Conservation (phyloP, 2,113 vertebrate genomes). For the Solenodon paradoxus region DNA sequence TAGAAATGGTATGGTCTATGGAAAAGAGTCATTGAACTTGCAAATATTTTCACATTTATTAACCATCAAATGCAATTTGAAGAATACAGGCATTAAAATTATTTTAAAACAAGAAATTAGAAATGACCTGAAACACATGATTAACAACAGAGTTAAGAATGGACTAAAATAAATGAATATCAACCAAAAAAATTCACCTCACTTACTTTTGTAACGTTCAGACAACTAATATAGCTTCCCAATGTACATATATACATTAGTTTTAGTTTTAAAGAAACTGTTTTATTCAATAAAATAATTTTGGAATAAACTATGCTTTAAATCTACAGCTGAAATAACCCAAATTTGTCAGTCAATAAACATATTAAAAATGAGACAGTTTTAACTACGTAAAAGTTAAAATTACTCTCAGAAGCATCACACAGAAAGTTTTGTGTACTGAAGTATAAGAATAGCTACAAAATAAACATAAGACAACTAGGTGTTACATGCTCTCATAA, state of each 20-base stretch:
- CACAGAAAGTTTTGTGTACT: not conserved
- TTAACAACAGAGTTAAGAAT: not conserved
- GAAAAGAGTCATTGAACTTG: not conserved
- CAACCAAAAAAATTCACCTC: not conserved
- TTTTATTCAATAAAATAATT: not conserved
- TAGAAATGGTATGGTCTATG: not conserved
- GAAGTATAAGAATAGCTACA: not conserved
- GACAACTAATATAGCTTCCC: not conserved
- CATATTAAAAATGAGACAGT: not conserved
- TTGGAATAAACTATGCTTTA: not conserved
- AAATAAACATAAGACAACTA: no score
- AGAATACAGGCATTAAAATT: not conserved
- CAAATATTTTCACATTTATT: not conserved
- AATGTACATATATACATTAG: not conserved
- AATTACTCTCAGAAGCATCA: not conserved
- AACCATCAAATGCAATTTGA: not conserved
- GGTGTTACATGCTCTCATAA: not conserved
- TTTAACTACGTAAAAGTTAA: not conserved
- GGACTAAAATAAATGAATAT: not conserved
- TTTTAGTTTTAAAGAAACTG: not conserved
- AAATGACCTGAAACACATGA: not conserved
- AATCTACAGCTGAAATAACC: not conserved
- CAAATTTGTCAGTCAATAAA: not conserved
- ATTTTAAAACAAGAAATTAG: not conserved
- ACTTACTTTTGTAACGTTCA: not conserved